Evolutionary conservation across 1,140 invertebrate species (phyloP).

Genomic region (Bombus pyrosoma): DNA sequence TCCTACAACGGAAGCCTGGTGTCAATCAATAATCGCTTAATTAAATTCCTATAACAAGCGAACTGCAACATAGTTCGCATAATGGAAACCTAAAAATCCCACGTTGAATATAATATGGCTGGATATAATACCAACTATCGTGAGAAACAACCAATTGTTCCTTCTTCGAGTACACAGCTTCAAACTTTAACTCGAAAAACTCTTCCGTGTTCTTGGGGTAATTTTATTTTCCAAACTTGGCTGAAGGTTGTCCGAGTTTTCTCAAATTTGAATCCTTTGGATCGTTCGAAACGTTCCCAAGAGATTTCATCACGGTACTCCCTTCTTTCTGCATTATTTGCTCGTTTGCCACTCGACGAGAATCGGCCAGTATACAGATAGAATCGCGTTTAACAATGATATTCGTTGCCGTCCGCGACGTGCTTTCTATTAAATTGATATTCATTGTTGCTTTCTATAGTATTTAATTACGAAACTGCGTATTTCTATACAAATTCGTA

Average conservation of each 20-base stretch:
- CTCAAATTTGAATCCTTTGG: background rate
- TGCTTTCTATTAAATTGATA: background rate
- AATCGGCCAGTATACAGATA: too few relatives aligned
- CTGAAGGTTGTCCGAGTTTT: background rate
- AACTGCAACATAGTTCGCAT: background rate
- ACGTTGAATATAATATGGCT: background rate
- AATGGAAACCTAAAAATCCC: too few relatives aligned
- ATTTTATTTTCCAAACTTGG: background rate
- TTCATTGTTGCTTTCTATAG: background rate
- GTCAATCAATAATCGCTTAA: conserved; percentile 17
- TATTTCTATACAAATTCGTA: too few relatives aligned
- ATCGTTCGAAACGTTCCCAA: background rate
- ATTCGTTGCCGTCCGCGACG: too few relatives aligned
- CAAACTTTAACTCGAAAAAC: too few relatives aligned
- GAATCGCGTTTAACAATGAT: too few relatives aligned
- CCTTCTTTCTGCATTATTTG: background rate
- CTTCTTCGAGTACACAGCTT: too few relatives aligned
- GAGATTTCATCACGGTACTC: background rate
- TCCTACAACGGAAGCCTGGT: background rate
- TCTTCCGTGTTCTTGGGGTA: too few relatives aligned
- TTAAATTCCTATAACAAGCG: conserved; percentile 12
- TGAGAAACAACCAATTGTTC: too few relatives aligned
- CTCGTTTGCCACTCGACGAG: background rate
- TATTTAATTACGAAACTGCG: too few relatives aligned
- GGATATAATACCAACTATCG: background rate